Base-by-base conservation (phyloP, 2,888 invertebrate species). In the Cordilura impudica region DNA sequence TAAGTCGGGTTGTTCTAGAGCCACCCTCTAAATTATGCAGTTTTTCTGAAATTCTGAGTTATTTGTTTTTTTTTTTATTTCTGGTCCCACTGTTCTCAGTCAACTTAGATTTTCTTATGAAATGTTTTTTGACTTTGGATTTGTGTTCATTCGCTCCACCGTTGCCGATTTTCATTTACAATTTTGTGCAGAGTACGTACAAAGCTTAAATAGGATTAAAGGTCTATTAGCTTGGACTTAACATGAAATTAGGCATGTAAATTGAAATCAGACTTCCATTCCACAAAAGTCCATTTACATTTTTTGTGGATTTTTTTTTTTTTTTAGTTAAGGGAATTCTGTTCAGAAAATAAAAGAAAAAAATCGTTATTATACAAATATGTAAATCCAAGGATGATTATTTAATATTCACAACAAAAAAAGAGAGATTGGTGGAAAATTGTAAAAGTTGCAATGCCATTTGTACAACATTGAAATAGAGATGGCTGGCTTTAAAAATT, bases 191-290 rank as follows among this genome's bases (percentile, higher is more conserved):
- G 26, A 63, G 29, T 51, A 31, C 47, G 45, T 21, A 21, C 19
- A 56, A 45, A 31, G 61, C 43, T 61, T 45, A 54, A 49, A 53
- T 43, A 21, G 53, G 56, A 19, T 67, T 73, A 65, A 49, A 65
- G 26, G 60, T 35, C 70, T 74, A 78, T 70, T 78, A 74, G 74
- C 39, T 7, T 39, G 54, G 61, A 60, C 47, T 78, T 67, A 78
- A 63, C 67, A 78, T 63, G 49, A 72, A 78, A 78, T 61, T 61
- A 69, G 72, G 72, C 77, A 67, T 67, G 77, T 69, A 67, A 78
- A 78, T 67, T 56, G 54, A 67, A 72, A 67, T 72, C 51, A 56
- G 56, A 56, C 49, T 63, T 63, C 21, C 56, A 67, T 53, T 72
- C 19, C 18, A 19, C 18, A 29, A 26, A 73, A 70, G 26, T 56